Evolutionary conservation across 2,113 vertebrate genomes (phyloP), one percentile per base, ranked within the genome.

Genomic region (Meleagris gallopavo): DNA sequence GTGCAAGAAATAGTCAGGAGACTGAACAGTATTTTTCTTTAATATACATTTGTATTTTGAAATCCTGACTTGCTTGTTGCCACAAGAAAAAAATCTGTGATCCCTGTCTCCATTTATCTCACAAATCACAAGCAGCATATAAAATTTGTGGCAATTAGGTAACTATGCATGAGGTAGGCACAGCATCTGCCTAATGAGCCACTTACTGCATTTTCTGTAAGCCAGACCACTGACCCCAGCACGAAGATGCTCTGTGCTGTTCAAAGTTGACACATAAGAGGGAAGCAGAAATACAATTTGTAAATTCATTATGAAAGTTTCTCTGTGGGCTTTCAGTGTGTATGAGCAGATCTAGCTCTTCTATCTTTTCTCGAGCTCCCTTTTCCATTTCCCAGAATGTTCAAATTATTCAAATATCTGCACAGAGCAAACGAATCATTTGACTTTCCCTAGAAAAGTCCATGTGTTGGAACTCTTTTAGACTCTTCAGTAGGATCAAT

Each of bases 191-290:
- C 17, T 83, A 66, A 74, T 19, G 18, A 58, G 50, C 13, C 16
- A 77, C 11, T 76, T 76, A 52, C 0, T 54, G 30, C 12, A 45
- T 54, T 55, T 55, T 58, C 40, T 66, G 7, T 8, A 83, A 71
- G 34, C 22, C 65, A 82, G 57, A 78, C 13, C 46, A 60, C 57
- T 22, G 34, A 60, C 10, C 24, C 11, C 29, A 18, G 25, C 25
- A 87, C 32, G 18, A 78, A 82, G 14, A 75, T 38, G 4, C 17
- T 79, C 36, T 67, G 38, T 74, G 48, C 54, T 7, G 3, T 40
- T 10, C 55, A 25, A 78, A 41, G 15, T 6, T 14, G 61, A 65
- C 30, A 79, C 57, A 7, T 12, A 69, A 0, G 0, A 77, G 10
- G 9, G 27, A 86, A 80, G 20, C 3, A 3, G 0, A 88, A 70